A percentile compares a stretch with the other conserved stretches of the same genome.
Evolutionary conservation across 2,113 vertebrate genomes (phyloP).

Genomic region (Probosciger aterrimus): DNA sequence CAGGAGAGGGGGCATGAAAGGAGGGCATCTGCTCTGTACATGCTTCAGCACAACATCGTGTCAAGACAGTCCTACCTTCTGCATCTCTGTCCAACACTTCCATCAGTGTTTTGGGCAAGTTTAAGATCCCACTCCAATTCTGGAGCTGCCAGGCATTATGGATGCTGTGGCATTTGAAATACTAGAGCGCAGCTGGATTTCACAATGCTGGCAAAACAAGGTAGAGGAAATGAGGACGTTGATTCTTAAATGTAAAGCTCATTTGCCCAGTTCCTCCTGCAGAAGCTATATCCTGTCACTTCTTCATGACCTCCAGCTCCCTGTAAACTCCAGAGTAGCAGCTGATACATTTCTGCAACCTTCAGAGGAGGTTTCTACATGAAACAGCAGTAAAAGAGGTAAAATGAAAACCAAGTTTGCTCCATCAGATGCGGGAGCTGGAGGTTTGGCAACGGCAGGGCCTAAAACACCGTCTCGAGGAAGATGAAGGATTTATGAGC

Average conservation of each 20-base stretch:
- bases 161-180: background rate
- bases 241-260: conserved; percentile 13
- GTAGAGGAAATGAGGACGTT: conserved; percentile 4
- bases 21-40: background rate
- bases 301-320: background rate
- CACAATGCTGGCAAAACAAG: background rate
- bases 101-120: background rate
- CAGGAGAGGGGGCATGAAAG: background rate
- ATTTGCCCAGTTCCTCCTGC: background rate
- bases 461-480: background rate
- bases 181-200: background rate
- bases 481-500: conserved; percentile 53
- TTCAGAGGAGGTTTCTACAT: background rate
- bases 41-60: background rate
- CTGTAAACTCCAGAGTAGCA: background rate
- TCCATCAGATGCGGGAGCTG: background rate
- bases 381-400: background rate
- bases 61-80: background rate
- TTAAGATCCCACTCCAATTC: background rate
- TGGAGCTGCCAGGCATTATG: background rate
- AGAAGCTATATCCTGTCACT: background rate
- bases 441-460: background rate
- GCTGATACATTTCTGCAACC: background rate
- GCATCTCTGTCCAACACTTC: background rate
- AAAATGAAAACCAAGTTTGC: background rate